Evolutionary conservation across 2,113 vertebrate species (phyloP).

Genomic region (Ahaetulla prasina): DNA sequence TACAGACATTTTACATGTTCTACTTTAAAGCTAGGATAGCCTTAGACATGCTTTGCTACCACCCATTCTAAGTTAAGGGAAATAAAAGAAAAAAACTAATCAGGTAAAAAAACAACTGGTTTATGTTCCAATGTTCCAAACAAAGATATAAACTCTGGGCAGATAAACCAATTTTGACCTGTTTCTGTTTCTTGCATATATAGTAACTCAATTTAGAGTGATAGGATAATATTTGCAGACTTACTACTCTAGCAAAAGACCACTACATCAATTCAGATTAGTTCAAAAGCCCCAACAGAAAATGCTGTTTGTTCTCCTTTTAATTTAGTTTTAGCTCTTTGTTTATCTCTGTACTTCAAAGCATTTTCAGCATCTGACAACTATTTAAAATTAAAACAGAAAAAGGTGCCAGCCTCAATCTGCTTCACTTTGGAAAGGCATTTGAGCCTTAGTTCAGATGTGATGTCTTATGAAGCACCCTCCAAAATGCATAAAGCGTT

Average conservation of each 20-base stretch:
- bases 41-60: constrained; percentile 43
- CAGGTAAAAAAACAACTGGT: constrained; percentile 62
- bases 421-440: constrained; percentile 56
- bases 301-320: constrained; percentile 64
- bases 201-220: constrained; percentile 76
- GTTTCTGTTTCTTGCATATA: constrained; percentile 74
- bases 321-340: constrained; percentile 72
- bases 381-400: constrained; percentile 66
- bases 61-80: constrained; percentile 37
- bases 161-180: constrained; percentile 80
- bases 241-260: constrained; percentile 61
- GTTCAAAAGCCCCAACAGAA: constrained; percentile 63
- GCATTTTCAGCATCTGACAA: constrained; percentile 60
- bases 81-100: constrained; percentile 70
- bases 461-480: constrained; percentile 42
- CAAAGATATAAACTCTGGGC: constrained; percentile 67
- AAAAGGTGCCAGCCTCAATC: constrained; percentile 62
- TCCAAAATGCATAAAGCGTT: constrained; percentile 32
- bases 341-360: constrained; percentile 69
- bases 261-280: constrained; percentile 63
- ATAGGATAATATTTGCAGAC: constrained; percentile 70
- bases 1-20: constrained; percentile 22
- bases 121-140: constrained; percentile 70
- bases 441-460: constrained; percentile 57
- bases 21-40: constrained; percentile 50